phyloP scores from a whole-genome alignment of 2,888 invertebrate species.

The Seira ritae region DNA sequence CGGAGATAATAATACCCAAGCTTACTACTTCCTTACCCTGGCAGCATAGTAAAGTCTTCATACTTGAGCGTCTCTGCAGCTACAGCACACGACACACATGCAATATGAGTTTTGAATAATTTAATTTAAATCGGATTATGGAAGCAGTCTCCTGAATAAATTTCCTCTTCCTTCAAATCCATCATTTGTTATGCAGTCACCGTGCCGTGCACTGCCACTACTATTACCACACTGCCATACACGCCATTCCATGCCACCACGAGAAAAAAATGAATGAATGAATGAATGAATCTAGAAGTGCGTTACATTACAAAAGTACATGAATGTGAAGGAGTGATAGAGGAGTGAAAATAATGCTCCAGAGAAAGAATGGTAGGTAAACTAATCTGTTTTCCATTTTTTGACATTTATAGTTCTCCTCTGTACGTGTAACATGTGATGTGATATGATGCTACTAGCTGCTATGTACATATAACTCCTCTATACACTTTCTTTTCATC shows the following conservation, averaged over 20 bases:
- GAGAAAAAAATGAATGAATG: not conserved
- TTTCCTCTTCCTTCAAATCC: slow-evolving; percentile 40
- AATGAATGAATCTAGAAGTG: too few species aligned
- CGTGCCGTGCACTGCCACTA: too few species aligned
- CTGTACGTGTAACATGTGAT: too few species aligned
- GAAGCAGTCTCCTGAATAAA: slow-evolving; percentile 40
- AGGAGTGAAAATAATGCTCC: not conserved
- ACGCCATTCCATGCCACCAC: too few species aligned
- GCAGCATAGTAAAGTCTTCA: too few species aligned
- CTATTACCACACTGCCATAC: too few species aligned
- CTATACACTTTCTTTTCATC: not conserved
- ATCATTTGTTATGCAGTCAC: slow-evolving; percentile 9
- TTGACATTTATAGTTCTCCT: not conserved
- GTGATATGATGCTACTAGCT: not conserved
- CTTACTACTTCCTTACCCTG: too few species aligned
- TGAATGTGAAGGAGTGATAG: not conserved
- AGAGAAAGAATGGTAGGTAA: not conserved
- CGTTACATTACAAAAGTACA: not conserved
- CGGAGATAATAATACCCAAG: too few species aligned
- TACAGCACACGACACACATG: slow-evolving; percentile 17
- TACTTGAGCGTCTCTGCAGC: not conserved
- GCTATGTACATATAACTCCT: too few species aligned
- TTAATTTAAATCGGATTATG: slow-evolving; percentile 61
- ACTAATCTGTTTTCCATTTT: not conserved
- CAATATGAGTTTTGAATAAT: slow-evolving; percentile 51